These are phyloP conservation scores for Selene dorsalis DNA, from an alignment of 2,797 vertebrate genomes.

Conservation along the genomic window DNA sequence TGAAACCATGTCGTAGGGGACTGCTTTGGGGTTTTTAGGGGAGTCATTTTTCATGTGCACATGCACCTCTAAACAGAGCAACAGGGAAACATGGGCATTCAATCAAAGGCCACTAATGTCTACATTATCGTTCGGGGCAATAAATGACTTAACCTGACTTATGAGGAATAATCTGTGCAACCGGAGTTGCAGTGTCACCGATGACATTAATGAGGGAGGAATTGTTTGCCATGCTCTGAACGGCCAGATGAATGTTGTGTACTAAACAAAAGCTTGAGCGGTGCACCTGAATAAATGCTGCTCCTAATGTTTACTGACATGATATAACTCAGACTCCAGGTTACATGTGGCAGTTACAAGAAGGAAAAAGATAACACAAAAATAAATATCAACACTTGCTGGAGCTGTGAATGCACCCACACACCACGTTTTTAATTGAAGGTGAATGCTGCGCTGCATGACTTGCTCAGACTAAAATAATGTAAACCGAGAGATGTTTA, in stretches of 20 bases:
- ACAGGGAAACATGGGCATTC: slow-evolving; percentile 74
- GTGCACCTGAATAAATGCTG: slow-evolving; percentile 50
- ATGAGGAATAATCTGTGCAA: slow-evolving; percentile 71
- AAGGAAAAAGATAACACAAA: neutral
- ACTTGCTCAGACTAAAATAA: neutral
- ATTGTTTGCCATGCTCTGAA: slow-evolving; percentile 69
- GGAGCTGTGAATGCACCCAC: neutral
- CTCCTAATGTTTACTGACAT: slow-evolving; percentile 52
- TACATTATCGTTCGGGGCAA: slow-evolving; percentile 79
- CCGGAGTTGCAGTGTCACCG: slow-evolving; percentile 71
- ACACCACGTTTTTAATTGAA: slow-evolving; percentile 6
- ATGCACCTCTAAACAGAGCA: slow-evolving; percentile 68
- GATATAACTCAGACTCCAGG: slow-evolving; percentile 49
- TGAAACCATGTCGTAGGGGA: slow-evolving; percentile 80
- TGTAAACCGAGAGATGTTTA: slow-evolving; percentile 8
- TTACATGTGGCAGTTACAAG: neutral
- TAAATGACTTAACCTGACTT: slow-evolving; percentile 79
- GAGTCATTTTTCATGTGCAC: slow-evolving; percentile 80
- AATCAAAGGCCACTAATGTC: slow-evolving; percentile 83
- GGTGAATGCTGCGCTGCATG: neutral
- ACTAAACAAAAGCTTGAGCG: slow-evolving; percentile 47
- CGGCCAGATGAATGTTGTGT: slow-evolving; percentile 64
- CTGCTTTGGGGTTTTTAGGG: slow-evolving; percentile 75
- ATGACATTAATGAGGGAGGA: slow-evolving; percentile 78
- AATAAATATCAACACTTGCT: neutral